phyloP scores from a whole-genome alignment of 1,140 invertebrate genomes.

The Tigriopus japonicus region DNA sequence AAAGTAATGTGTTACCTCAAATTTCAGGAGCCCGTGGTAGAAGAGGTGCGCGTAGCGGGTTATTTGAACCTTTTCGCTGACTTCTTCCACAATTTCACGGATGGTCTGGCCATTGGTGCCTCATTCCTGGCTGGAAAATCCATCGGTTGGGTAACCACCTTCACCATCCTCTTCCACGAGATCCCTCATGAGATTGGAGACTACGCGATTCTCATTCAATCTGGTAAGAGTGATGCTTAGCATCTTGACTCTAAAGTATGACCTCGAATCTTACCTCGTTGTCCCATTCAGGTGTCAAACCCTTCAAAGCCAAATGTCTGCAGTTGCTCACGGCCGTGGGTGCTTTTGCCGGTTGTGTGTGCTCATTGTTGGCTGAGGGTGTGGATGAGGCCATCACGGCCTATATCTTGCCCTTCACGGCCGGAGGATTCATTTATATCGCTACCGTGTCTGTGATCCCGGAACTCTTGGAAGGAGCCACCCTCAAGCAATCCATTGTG shows the following conservation, averaged over 20 bases:
- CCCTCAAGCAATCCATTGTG: conserved; percentile 59
- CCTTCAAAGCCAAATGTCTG: conserved; percentile 57
- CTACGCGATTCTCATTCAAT: conserved; percentile 83
- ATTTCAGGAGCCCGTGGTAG: too few species aligned
- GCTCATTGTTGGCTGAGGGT: conserved; percentile 60
- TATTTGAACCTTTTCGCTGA: conserved; percentile 87
- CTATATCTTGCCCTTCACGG: conserved; percentile 85
- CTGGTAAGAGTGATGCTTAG: background rate
- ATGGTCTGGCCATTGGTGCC: conserved; percentile 87
- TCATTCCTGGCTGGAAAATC: conserved; percentile 69
- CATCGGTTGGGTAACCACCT: conserved; percentile 54
- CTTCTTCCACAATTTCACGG: conserved; percentile 90
- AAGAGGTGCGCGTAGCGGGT: conserved; percentile 41
- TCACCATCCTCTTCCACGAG: conserved; percentile 87
- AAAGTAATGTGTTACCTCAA: too few species aligned
- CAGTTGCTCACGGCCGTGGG: conserved; percentile 85
- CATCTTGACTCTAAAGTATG: conserved; percentile 6
- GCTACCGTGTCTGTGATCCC: conserved; percentile 91
- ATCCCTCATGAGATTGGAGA: conserved; percentile 96
- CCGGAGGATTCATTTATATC: conserved; percentile 95
- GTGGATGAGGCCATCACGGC: conserved; percentile 52
- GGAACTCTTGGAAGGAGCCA: conserved; percentile 65
- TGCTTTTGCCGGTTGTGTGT: conserved; percentile 67
- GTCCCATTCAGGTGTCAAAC: background rate
- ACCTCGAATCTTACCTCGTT: background rate